A percentile compares a stretch with the other conserved stretches of the same genome.
These are phyloP conservation scores for Coregonus clupeaformis DNA, from an alignment of 2,113 vertebrate species.

Conservation along the genomic window DNA sequence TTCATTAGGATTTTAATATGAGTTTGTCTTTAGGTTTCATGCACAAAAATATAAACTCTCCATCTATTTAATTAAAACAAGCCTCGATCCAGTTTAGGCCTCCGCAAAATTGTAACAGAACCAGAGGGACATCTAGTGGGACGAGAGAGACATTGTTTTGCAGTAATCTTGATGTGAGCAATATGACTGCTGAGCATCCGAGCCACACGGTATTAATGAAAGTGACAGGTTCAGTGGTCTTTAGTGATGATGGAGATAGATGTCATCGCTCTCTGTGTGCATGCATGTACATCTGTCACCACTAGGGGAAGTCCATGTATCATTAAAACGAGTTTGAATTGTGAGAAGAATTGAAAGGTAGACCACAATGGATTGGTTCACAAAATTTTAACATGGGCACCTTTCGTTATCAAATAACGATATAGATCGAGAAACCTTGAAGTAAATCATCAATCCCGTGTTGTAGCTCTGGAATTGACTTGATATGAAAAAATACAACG, in stretches of 20 bases:
- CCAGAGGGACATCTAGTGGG: constrained; percentile 42
- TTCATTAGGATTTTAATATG: too few species aligned
- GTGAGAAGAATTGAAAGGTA: background rate
- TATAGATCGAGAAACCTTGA: background rate
- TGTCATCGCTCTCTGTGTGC: background rate
- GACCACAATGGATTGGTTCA: background rate
- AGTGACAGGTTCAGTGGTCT: background rate
- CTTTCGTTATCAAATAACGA: background rate
- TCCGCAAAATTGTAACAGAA: background rate
- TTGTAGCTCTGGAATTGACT: background rate
- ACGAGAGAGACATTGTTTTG: background rate
- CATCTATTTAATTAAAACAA: too few species aligned
- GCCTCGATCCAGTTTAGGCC: too few species aligned
- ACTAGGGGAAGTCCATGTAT: constrained; percentile 9
- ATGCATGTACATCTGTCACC: constrained; percentile 5
- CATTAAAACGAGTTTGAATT: background rate
- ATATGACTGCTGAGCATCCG: background rate
- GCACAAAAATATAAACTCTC: background rate
- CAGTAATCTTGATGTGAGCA: background rate
- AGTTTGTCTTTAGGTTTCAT: background rate
- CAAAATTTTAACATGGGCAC: background rate
- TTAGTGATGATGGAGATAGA: background rate
- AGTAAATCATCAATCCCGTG: background rate
- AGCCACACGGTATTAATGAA: background rate
- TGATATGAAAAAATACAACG: background rate